These are phyloP conservation scores for Numida meleagris DNA, from an alignment of 2,113 vertebrate genomes.

Conservation along the genomic window DNA sequence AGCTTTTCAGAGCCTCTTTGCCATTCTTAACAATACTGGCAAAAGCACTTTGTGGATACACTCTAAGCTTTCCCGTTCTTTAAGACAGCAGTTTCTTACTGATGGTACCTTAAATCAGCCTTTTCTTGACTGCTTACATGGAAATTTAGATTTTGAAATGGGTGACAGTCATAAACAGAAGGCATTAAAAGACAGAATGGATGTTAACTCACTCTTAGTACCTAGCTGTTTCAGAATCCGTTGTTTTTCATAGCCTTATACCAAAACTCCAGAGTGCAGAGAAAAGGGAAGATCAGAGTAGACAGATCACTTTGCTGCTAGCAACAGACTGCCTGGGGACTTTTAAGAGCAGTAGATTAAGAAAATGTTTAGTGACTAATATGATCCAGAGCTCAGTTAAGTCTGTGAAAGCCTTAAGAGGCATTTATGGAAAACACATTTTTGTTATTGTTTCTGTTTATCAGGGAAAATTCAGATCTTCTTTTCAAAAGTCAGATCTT, in stretches of 20 bases:
- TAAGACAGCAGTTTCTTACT: neutral
- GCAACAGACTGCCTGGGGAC: neutral
- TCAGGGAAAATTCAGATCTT: neutral
- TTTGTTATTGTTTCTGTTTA: neutral
- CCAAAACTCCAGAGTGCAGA: neutral
- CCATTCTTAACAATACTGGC: neutral
- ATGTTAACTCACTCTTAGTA: neutral
- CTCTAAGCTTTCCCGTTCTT: neutral
- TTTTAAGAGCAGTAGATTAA: neutral
- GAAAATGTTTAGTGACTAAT: neutral
- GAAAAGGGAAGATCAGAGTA: neutral
- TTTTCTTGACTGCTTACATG: neutral
- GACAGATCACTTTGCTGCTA: neutral
- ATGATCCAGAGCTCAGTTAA: neutral
- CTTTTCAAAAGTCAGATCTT: neutral
- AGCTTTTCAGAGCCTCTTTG: neutral
- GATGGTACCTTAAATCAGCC: neutral
- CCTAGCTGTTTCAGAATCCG: neutral
- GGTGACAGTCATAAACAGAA: slow-evolving; percentile 13
- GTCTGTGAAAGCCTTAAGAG: neutral
- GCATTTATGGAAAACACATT: neutral
- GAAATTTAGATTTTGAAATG: neutral
- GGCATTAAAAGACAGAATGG: neutral
- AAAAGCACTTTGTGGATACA: neutral
- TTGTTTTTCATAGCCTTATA: neutral